These are phyloP conservation scores for Lochmaea crataegi DNA, from an alignment of 2,888 invertebrate genomes.

Conservation along the genomic window DNA sequence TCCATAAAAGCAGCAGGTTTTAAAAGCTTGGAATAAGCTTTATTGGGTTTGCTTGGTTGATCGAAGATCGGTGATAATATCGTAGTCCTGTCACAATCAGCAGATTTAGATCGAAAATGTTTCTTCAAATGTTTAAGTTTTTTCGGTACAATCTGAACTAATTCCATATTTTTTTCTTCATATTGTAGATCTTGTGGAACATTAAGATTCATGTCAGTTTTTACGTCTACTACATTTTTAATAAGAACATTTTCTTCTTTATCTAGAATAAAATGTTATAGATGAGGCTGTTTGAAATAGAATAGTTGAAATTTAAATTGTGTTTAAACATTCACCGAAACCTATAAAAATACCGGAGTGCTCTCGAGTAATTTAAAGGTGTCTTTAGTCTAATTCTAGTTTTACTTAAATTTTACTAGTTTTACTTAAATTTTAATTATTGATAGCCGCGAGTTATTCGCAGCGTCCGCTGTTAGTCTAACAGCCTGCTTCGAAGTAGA, in stretches of 20 bases:
- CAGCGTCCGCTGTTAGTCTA: too few relatives aligned
- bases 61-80: slow-evolving; percentile 58
- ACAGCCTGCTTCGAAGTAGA: too few relatives aligned
- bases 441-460: too few relatives aligned
- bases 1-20: slow-evolving; percentile 64
- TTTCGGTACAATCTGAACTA: slow-evolving; percentile 8
- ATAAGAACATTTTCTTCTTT: neutral
- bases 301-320: too few relatives aligned
- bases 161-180: neutral
- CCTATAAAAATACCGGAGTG: too few relatives aligned
- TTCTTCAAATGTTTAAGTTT: slow-evolving; percentile 26
- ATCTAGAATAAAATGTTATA: neutral
- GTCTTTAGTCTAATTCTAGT: too few relatives aligned
- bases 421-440: too few relatives aligned
- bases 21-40: slow-evolving; percentile 56
- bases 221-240: neutral
- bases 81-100: slow-evolving; percentile 25
- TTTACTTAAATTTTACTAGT: too few relatives aligned
- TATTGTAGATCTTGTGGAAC: neutral
- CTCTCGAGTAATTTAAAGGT: too few relatives aligned
- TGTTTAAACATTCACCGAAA: too few relatives aligned
- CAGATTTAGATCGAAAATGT: slow-evolving; percentile 29
- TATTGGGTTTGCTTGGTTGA: slow-evolving; percentile 51
- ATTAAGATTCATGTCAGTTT: slow-evolving; percentile 4
- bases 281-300: neutral